Conservation (phyloP, 2,888 invertebrate species). For the Cremastinae sp. region DNA sequence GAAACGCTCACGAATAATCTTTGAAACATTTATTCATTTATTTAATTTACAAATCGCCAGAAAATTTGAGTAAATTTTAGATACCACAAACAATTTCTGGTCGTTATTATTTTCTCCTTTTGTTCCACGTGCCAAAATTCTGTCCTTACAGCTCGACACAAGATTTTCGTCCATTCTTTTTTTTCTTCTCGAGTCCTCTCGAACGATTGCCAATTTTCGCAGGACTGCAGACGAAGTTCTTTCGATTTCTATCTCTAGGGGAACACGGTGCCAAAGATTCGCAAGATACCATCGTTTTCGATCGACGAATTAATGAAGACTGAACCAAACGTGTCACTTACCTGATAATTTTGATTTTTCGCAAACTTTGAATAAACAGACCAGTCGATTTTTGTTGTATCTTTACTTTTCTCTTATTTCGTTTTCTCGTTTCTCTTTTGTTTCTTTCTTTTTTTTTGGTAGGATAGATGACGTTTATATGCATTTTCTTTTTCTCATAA, state of each 20-base stretch:
- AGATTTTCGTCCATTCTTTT: conserved; percentile 32
- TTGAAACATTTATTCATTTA: background rate
- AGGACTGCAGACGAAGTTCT: conserved; percentile 64
- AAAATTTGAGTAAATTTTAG: too few relatives aligned
- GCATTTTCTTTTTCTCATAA: conserved; percentile 59
- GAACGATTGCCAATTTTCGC: conserved; percentile 69
- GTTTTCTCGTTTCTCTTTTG: too few relatives aligned
- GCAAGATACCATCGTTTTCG: conserved; percentile 6
- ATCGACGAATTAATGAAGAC: background rate
- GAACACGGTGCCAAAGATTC: conserved; percentile 40
- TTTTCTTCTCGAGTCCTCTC: too few relatives aligned
- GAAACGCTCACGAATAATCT: background rate
- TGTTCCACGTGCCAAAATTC: conserved; percentile 45
- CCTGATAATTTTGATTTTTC: conserved; percentile 14
- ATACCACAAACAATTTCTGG: too few relatives aligned
- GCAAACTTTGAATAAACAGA: conserved; percentile 36
- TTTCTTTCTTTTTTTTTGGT: conserved; percentile 57
- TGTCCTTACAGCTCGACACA: background rate
- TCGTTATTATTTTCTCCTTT: conserved; percentile 36
- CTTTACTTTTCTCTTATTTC: too few relatives aligned
- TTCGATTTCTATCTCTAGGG: conserved; percentile 45
- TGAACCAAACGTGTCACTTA: background rate
- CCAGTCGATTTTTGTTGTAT: conserved; percentile 37
- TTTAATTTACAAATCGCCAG: too few relatives aligned
- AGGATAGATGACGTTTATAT: conserved; percentile 69